A percentile compares a stretch with the other conserved stretches of the same genome.
Evolutionary conservation across 2,888 invertebrate genomes (phyloP).

Genomic region (Drosophila sordidapex): DNA sequence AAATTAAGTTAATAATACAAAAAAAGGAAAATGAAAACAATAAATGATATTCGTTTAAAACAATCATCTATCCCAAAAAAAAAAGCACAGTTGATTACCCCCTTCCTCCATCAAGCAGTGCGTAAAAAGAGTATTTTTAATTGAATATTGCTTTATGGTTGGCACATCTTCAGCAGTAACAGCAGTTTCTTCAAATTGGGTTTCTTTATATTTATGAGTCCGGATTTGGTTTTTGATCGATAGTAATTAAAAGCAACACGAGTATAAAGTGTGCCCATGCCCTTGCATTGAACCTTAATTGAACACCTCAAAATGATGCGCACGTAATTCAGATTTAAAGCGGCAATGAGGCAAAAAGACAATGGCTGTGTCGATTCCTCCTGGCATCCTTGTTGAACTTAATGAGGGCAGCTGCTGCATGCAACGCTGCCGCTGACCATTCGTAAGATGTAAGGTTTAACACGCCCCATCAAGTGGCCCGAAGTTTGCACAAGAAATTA

Average conservation of each 20-base stretch:
- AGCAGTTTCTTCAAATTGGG: background rate
- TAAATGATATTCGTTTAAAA: background rate
- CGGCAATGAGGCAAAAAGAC: conserved; percentile 52
- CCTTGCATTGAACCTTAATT: conserved; percentile 60
- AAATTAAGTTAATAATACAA: conserved; percentile 51
- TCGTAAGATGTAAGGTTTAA: conserved; percentile 37
- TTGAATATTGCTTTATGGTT: conserved; percentile 23
- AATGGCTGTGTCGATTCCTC: conserved; percentile 47
- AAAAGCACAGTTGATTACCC: conserved; percentile 13
- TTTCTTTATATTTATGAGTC: conserved; percentile 1
- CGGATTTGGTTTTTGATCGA: conserved; percentile 4
- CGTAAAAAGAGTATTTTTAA: conserved; percentile 4
- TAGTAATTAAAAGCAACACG: conserved; percentile 53
- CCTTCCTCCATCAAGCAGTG: background rate
- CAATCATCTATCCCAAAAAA: background rate
- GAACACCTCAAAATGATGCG: conserved; percentile 81
- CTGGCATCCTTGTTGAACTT: conserved; percentile 53
- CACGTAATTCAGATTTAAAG: conserved; percentile 77
- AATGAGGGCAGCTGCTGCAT: conserved; percentile 72
- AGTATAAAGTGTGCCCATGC: conserved; percentile 43
- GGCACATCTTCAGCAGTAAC: background rate
- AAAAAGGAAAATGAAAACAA: conserved; percentile 16
- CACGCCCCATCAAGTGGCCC: conserved; percentile 60
- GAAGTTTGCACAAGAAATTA: conserved; percentile 80
- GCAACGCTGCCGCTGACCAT: conserved; percentile 37